A percentile compares a stretch with the other conserved stretches of the same genome.
Conservation (phyloP, 2,113 vertebrate species). For the Sarotherodon lohbergeri region DNA sequence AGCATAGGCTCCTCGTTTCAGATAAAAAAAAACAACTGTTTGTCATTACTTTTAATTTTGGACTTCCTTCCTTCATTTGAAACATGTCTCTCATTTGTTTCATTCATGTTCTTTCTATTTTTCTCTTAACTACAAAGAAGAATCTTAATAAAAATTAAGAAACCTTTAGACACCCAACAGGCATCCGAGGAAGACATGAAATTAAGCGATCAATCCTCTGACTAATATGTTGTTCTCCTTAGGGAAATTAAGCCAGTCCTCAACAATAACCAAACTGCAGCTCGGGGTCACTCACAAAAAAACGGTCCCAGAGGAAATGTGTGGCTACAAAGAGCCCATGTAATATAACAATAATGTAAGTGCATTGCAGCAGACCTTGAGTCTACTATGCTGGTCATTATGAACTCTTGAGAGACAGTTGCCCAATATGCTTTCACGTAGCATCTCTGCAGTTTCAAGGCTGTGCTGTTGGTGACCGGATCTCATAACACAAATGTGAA, state of each 20-base stretch:
- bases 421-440: neutral
- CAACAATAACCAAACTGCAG: neutral
- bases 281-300: neutral
- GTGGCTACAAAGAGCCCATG: neutral
- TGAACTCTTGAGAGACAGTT: neutral
- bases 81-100: neutral
- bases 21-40: neutral
- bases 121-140: neutral
- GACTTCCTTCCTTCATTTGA: neutral
- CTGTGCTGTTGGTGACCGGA: constrained; percentile 28
- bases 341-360: neutral
- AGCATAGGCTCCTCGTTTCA: neutral
- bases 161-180: neutral
- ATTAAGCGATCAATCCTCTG: neutral
- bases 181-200: neutral
- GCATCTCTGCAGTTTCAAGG: neutral
- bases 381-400: neutral
- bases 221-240: constrained; percentile 31
- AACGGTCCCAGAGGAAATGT: neutral
- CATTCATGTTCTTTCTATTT: neutral
- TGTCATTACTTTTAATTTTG: neutral
- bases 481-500: constrained; percentile 1
- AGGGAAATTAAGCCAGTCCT: constrained; percentile 40
- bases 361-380: neutral
- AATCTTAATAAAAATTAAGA: neutral